phyloP scores from a whole-genome alignment of 2,888 invertebrate genomes.

The Rotaria sp. region DNA sequence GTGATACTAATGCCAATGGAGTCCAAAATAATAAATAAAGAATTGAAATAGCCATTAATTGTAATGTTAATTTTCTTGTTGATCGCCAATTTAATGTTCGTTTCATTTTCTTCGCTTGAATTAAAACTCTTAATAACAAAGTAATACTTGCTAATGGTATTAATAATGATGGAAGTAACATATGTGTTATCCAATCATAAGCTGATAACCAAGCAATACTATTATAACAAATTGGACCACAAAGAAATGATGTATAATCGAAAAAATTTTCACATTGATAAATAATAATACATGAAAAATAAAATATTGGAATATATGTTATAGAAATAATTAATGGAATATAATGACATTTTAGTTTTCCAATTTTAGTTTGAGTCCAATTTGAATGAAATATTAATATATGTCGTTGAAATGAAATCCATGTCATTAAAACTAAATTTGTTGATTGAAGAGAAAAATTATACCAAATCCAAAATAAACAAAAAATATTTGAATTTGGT shows the following conservation, averaged over 20 bases:
- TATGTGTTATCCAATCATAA: too few species aligned
- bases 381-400: neutral
- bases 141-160: too few species aligned
- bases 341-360: neutral
- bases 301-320: neutral
- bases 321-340: neutral
- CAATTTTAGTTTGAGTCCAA: neutral
- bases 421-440: neutral
- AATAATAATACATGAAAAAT: neutral
- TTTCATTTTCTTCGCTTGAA: too few species aligned
- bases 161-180: too few species aligned
- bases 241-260: neutral
- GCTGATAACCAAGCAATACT: too few species aligned
- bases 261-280: neutral
- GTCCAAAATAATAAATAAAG: too few species aligned
- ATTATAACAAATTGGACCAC: neutral
- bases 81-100: too few species aligned
- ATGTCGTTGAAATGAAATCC: neutral
- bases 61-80: too few species aligned
- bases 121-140: too few species aligned
- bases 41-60: too few species aligned
- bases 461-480: neutral
- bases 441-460: neutral
- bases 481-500: neutral
- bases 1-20: too few species aligned